Conservation (phyloP, 2,113 vertebrate species). For the Xiphias gladius region DNA sequence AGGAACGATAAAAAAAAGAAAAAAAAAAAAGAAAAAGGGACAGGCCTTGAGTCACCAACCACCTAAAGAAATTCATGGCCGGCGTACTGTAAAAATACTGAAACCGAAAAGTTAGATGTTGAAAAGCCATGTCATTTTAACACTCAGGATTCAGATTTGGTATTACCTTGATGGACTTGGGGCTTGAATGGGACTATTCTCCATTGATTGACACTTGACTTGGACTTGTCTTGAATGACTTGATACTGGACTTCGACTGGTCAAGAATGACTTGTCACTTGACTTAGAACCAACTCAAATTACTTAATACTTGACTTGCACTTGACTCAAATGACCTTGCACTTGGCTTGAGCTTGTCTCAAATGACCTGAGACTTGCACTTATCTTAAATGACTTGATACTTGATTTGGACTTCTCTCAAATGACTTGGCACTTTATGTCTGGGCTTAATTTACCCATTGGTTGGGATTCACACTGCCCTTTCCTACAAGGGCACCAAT, state of each 20-base stretch:
- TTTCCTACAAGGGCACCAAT: no score
- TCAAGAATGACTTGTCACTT: not conserved
- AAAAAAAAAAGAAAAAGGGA: no score
- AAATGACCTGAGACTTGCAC: not conserved
- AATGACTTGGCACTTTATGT: no score
- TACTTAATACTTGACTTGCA: not conserved
- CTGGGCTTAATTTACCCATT: no score
- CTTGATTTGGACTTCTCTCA: no score
- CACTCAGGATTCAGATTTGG: not conserved
- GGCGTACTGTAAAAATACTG: not conserved
- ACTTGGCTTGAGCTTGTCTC: not conserved
- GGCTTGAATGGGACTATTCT: not conserved
- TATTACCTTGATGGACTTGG: not conserved
- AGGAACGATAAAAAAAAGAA: slow-evolving; percentile 1
- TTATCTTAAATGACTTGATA: not conserved
- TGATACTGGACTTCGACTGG: not conserved
- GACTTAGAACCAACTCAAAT: not conserved
- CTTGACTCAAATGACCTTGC: not conserved
- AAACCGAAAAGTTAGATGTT: not conserved
- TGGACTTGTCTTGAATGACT: not conserved
- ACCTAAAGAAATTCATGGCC: not conserved
- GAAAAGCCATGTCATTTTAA: not conserved
- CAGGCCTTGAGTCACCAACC: no score
- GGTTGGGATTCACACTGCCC: no score
- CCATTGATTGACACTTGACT: not conserved